Conservation (phyloP, 2,888 invertebrate genomes). For the Drosophila longiperda region DNA sequence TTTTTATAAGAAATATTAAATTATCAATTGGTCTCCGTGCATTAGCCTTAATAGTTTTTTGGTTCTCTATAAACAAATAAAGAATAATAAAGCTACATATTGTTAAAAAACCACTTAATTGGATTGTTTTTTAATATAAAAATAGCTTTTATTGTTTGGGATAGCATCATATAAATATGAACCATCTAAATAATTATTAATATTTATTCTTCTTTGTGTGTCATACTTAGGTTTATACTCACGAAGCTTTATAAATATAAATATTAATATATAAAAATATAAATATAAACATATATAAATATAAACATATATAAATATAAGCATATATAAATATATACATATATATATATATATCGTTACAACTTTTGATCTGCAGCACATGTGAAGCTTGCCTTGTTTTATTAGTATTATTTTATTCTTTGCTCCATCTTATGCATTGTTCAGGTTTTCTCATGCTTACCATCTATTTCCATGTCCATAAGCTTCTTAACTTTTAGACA, state of each 20-base stretch:
- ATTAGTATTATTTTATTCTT: neutral
- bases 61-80: neutral
- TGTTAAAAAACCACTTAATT: neutral
- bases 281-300: too few species aligned
- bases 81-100: neutral
- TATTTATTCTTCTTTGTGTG: neutral
- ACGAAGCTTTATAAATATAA: too few species aligned
- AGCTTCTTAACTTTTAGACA: constrained; percentile 26
- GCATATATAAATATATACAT: neutral
- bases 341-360: neutral
- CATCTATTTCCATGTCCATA: constrained; percentile 19
- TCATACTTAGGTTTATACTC: too few species aligned
- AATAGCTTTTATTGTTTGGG: neutral
- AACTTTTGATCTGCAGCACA: neutral
- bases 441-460: neutral
- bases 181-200: neutral
- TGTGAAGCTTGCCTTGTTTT: neutral
- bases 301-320: neutral
- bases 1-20: neutral
- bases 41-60: rapidly evolving
- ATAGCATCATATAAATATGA: too few species aligned
- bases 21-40: neutral
- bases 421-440: neutral
- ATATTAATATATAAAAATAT: too few species aligned
- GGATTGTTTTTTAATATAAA: neutral